Conservation (phyloP, 1,140 invertebrate species). For the Holotrichia oblita region DNA sequence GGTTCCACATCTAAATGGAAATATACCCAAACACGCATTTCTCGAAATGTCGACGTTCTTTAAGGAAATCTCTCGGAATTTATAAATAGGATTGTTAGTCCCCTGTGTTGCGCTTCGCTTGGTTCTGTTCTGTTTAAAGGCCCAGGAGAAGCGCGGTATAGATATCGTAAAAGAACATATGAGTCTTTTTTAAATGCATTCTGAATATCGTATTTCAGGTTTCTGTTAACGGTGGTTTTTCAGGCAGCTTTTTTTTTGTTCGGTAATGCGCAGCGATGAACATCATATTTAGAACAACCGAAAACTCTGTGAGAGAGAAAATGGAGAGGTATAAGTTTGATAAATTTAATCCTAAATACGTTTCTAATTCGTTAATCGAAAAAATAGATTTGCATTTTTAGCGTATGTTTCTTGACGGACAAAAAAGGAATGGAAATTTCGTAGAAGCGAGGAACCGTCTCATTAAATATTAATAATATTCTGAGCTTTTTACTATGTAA, state of each 20-base stretch:
- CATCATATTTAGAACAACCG: too few relatives aligned
- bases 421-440: too few relatives aligned
- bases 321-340: too few relatives aligned
- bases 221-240: conserved; percentile 1
- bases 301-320: too few relatives aligned
- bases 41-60: conserved; percentile 3
- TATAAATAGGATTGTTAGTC: conserved; percentile 21
- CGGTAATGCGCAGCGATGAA: too few relatives aligned
- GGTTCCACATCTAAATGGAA: not conserved
- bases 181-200: conserved; percentile 6
- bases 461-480: conserved; percentile 22
- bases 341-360: too few relatives aligned
- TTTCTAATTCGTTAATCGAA: too few relatives aligned
- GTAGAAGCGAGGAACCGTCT: not conserved
- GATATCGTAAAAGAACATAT: conserved; percentile 13
- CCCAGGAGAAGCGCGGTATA: not conserved
- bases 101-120: conserved; percentile 8
- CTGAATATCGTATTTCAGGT: conserved; percentile 12
- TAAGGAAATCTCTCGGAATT: conserved; percentile 17
- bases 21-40: conserved; percentile 7
- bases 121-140: not conserved
- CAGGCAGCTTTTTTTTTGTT: not conserved
- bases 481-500: not conserved
- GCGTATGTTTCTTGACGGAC: too few relatives aligned
- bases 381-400: too few relatives aligned